Base-by-base conservation (phyloP, 2,888 invertebrate species). In the Drosophila paucipuncta region DNA sequence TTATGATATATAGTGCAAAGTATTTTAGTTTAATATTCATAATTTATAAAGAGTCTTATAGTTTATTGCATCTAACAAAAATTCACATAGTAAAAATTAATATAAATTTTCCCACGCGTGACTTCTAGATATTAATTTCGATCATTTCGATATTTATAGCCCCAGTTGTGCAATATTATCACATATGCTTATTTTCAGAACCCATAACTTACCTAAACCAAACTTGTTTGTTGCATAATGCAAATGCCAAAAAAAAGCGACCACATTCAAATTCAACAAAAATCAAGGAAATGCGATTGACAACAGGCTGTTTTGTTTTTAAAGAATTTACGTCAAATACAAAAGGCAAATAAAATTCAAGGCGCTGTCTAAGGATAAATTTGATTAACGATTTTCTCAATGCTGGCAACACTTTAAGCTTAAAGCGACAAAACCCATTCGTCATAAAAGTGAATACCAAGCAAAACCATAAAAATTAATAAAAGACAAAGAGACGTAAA, bases 331-430 rank as follows among this genome's bases (percentile, higher is more conserved):
- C 77, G 58, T 70, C 72, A 83, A 85, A 74, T 73, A 60, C 81
- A 82, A 89, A 68, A 68, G 60, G 58, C 70, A 78, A 78, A 69
- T 72, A 76, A 53, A 76, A 53, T 54, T 80, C 89, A 76, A 88
- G 84, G 90, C 83, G 67, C 60, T 68, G 73, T 62, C 37, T 54
- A 74, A 66, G 68, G 67, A 81, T 74, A 78, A 60, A 69, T 55
- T 58, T 50, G 69, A 73, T 89, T 71, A 68, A 70, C 73, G 74
- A 64, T 55, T 59, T 68, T 59, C 58, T 77, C 55, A 73, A 71
- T 55, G 49, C 47, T 68, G 65, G 54, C 58, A 55, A 53, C 22
- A 62, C 62, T 53, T 62, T 60, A 52, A 37, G 47, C 30, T 47
- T 41, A 58, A 30, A 54, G 13, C 52, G 22, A 69, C 76, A 47